Conservation (phyloP, 2,888 invertebrate species). For the Drosophila sordidapex region DNA sequence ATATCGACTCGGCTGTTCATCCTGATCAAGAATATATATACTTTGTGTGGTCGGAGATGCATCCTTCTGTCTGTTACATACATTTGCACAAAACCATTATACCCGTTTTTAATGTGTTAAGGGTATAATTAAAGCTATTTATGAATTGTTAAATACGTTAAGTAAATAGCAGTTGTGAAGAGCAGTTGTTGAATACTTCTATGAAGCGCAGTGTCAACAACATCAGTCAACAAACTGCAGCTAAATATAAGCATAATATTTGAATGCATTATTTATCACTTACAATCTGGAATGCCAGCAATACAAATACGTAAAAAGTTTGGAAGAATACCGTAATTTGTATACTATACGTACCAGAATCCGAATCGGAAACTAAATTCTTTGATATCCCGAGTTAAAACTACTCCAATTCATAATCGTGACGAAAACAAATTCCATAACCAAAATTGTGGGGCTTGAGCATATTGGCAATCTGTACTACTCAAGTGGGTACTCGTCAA, state of each 20-base stretch:
- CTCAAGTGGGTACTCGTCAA: not conserved
- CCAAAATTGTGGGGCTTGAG: not conserved
- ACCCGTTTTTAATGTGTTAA: no score
- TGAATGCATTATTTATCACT: conserved; percentile 6
- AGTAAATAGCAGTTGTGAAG: no score
- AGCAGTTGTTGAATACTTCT: not conserved
- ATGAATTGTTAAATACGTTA: no score
- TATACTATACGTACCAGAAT: not conserved
- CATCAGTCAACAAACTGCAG: not conserved
- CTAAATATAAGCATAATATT: conserved; percentile 14
- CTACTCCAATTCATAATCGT: not conserved
- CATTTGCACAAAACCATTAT: no score
- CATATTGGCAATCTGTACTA: not conserved
- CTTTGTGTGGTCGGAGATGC: no score
- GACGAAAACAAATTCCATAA: not conserved
- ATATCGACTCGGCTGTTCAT: no score
- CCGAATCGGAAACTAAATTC: not conserved
- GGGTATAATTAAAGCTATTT: no score
- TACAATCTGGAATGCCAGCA: not conserved
- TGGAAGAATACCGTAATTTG: not conserved
- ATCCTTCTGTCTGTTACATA: no score
- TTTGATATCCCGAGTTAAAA: not conserved
- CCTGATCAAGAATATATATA: no score
- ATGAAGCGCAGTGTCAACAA: conserved; percentile 31
- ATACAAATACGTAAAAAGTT: not conserved